A percentile compares a stretch with the other conserved stretches of the same genome.
These are phyloP conservation scores for Acanthococcus lagerstroemiae DNA, from an alignment of 2,888 invertebrate species.

Conservation along the genomic window DNA sequence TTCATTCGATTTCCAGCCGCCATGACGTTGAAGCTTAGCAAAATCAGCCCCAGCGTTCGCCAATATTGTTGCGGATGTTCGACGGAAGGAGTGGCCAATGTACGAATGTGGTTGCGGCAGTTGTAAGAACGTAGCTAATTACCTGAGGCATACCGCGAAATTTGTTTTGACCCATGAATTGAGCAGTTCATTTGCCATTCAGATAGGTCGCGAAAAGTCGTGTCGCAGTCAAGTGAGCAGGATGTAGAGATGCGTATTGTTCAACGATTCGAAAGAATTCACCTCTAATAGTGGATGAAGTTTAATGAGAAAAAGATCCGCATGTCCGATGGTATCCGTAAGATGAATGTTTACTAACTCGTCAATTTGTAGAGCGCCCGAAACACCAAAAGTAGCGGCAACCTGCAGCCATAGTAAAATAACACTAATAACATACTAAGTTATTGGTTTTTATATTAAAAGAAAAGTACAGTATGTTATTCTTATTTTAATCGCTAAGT, in stretches of 20 bases:
- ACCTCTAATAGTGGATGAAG: neutral
- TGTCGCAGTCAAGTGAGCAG: neutral
- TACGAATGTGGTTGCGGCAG: conserved; percentile 34
- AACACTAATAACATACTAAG: no score
- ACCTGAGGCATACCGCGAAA: conserved; percentile 35
- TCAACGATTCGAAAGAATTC: neutral
- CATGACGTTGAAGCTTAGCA: conserved; percentile 32
- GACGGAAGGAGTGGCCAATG: conserved; percentile 34
- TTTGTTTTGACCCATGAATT: conserved; percentile 35
- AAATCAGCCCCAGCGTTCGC: conserved; percentile 33
- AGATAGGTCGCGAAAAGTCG: conserved; percentile 34
- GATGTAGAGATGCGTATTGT: neutral
- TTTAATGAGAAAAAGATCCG: neutral
- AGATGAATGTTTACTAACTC: neutral
- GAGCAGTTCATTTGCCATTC: conserved; percentile 33
- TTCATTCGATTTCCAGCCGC: conserved; percentile 31
- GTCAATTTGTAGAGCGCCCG: neutral
- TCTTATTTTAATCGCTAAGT: neutral
- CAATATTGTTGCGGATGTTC: conserved; percentile 34
- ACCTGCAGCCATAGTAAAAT: neutral
- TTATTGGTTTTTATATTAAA: neutral
- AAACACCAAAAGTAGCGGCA: neutral
- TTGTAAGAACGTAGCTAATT: conserved; percentile 34
- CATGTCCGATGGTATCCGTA: neutral
- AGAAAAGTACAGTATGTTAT: neutral